Evolutionary conservation across 2,888 invertebrate genomes (phyloP), one percentile per base, ranked within the genome.

Genomic region (Gryllus longicercus): DNA sequence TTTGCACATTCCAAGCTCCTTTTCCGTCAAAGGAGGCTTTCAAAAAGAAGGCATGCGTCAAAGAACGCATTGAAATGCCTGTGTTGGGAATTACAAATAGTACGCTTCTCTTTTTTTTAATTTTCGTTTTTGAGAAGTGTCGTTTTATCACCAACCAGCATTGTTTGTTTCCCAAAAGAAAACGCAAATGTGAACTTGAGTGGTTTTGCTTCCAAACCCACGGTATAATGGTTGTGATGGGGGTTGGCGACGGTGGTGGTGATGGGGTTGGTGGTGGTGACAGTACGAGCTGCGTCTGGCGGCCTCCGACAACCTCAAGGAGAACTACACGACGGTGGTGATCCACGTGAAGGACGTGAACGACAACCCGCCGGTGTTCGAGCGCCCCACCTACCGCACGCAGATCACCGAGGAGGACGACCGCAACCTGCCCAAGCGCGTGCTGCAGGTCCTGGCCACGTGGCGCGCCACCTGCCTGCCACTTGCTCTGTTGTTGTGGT

Each of bases 311-410:
- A 98, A 98, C 91, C 91, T 96, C 87, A 97, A 97, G 90, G 97
- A 98, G 89, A 97, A 97, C 91, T 96, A 95, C 90, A 97, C 97
- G 76, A 97, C 96, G 75, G 97, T 98, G 84, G 96, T 97, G 86
- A 97, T 98, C 86, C 96, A 97, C 88, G 96, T 98, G 85, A 97
- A 96, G 89, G 98, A 99, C 88, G 97, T 98, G 84, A 98, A 98
- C 89, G 98, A 99, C 91, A 98, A 98, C 90, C 96, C 97, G 76
- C 98, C 98, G 3, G 96, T 96, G 84, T 99, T 99, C 89, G 96
- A 96, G 88, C 90, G 96, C 84, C 96, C 97, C 79, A 96, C 96
- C 81, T 97, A 97, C 90, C 93, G 96, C 86, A 96, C 97, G 79
- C 96, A 97, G 89, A 97, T 97, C 88, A 97, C 96, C 76, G 97